These are phyloP conservation scores for Arrhopalites spinosus DNA, from an alignment of 2,888 invertebrate species.

Conservation along the genomic window DNA sequence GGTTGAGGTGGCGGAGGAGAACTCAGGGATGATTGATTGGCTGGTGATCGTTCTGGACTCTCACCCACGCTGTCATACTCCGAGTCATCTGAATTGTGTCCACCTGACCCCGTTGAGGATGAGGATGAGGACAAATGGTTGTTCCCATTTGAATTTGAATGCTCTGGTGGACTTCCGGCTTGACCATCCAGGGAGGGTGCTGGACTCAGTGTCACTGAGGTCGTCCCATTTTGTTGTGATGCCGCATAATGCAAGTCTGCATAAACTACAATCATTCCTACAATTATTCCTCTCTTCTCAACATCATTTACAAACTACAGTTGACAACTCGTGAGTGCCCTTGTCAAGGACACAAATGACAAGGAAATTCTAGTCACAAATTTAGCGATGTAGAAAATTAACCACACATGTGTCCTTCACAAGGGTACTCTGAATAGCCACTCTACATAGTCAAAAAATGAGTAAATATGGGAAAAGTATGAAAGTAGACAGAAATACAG, in stretches of 20 bases:
- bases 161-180: slow-evolving; percentile 78
- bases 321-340: too few relatives aligned
- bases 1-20: slow-evolving; percentile 43
- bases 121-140: slow-evolving; percentile 52
- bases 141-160: slow-evolving; percentile 58
- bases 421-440: too few relatives aligned
- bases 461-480: too few relatives aligned
- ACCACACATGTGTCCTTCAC: too few relatives aligned
- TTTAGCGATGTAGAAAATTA: too few relatives aligned
- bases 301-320: background rate
- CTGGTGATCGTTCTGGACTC: slow-evolving; percentile 54
- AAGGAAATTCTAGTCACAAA: too few relatives aligned
- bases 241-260: slow-evolving; percentile 56
- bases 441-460: too few relatives aligned
- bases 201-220: slow-evolving; percentile 84
- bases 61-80: slow-evolving; percentile 59
- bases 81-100: slow-evolving; percentile 57
- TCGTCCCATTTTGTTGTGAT: slow-evolving; percentile 54
- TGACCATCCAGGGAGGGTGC: slow-evolving; percentile 87
- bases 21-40: slow-evolving; percentile 53
- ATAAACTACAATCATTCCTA: background rate
- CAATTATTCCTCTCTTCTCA: too few relatives aligned
- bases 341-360: too few relatives aligned
- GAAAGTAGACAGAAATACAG: too few relatives aligned
- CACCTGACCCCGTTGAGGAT: slow-evolving; percentile 49